Conservation (phyloP, 2,113 vertebrate genomes). For the Phylloscopus trochilus region DNA sequence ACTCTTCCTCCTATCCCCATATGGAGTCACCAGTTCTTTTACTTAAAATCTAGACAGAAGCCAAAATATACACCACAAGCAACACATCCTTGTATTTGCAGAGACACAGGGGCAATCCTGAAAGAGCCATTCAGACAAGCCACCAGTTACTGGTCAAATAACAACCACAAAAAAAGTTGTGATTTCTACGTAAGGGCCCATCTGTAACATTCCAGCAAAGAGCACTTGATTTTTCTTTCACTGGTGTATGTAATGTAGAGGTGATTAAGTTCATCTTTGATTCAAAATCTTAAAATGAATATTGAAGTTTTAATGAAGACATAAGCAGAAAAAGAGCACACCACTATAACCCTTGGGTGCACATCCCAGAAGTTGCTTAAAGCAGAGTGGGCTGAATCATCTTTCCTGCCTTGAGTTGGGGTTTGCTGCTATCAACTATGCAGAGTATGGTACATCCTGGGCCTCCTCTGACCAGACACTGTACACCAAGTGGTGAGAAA, state of each 20-base stretch:
- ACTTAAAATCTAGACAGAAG: background rate
- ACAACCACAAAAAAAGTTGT: background rate
- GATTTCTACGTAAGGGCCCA: background rate
- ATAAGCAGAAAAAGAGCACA: background rate
- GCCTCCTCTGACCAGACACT: slow-evolving; percentile 33
- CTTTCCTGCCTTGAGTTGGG: background rate
- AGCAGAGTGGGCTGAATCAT: background rate
- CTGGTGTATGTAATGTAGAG: background rate
- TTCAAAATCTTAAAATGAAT: background rate
- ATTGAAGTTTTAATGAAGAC: background rate
- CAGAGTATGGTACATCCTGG: background rate
- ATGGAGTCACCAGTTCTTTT: background rate
- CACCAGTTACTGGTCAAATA: background rate
- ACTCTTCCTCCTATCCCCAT: background rate
- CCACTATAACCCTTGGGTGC: background rate
- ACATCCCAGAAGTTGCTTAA: background rate
- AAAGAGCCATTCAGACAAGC: background rate
- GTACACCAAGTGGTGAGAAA: slow-evolving; percentile 57
- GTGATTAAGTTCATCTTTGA: background rate
- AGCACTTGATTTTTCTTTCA: background rate
- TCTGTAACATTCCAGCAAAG: background rate
- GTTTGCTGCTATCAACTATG: background rate
- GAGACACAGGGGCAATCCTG: background rate
- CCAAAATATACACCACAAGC: background rate
- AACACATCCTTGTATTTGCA: background rate